Percentiles rank a stretch among this genome's conserved stretches.
Evolutionary conservation across 2,888 invertebrate species (phyloP).

Genomic region (Pachydiplax longipennis): DNA sequence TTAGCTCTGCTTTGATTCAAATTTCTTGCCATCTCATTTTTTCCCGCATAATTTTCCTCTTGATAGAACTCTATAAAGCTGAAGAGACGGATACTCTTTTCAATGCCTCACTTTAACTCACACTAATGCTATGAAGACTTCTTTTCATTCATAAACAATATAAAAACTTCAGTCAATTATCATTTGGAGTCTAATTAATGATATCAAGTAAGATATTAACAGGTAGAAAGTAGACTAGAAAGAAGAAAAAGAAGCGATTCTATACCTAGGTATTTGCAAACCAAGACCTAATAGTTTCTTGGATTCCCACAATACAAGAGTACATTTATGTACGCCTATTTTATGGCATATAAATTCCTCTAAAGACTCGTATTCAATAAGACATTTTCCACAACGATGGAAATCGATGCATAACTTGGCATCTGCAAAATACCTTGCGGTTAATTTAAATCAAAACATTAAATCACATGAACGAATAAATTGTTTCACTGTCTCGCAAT

Average conservation of each 20-base stretch:
- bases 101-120: too few species aligned
- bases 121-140: too few species aligned
- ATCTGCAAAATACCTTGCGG: not conserved
- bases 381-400: slow-evolving; percentile 43
- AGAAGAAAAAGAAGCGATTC: not conserved
- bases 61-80: not conserved
- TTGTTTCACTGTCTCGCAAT: too few species aligned
- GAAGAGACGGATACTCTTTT: too few species aligned
- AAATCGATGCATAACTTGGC: slow-evolving; percentile 19
- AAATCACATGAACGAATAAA: too few species aligned
- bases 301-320: slow-evolving; percentile 11
- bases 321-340: slow-evolving; percentile 22
- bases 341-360: slow-evolving; percentile 46
- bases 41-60: too few species aligned
- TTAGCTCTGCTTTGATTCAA: not conserved
- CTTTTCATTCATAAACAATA: too few species aligned
- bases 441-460: not conserved
- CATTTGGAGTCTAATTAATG: too few species aligned
- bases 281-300: slow-evolving; percentile 25
- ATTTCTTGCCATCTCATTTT: not conserved
- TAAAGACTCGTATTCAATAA: slow-evolving; percentile 22
- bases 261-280: slow-evolving; percentile 46
- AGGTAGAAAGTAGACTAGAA: too few species aligned
- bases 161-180: too few species aligned
- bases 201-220: too few species aligned